These are phyloP conservation scores for Crepidodera aurea DNA, from an alignment of 2,888 invertebrate genomes.

Conservation along the genomic window DNA sequence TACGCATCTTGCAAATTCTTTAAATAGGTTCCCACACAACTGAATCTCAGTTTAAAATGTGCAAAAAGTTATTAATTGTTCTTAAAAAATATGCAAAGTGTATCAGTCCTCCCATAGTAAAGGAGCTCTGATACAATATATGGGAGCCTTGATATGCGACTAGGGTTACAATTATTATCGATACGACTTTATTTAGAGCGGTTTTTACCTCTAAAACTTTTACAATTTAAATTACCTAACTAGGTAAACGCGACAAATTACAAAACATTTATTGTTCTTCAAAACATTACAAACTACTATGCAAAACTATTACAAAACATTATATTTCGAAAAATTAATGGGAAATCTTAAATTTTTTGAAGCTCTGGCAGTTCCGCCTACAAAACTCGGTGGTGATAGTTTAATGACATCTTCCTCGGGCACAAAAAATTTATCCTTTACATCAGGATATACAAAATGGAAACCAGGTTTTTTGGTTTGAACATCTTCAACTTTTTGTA, in stretches of 20 bases:
- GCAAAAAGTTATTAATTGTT: too few relatives aligned
- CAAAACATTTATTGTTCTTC: neutral
- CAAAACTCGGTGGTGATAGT: conserved; percentile 1
- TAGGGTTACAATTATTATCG: neutral
- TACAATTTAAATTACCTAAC: too few relatives aligned
- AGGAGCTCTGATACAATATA: neutral
- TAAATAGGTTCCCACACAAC: too few relatives aligned
- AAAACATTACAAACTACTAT: too few relatives aligned
- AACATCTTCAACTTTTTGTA: too few relatives aligned
- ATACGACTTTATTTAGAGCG: neutral
- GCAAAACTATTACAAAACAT: too few relatives aligned
- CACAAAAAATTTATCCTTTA: neutral
- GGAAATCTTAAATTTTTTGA: neutral
- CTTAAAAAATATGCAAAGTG: neutral
- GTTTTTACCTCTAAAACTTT: too few relatives aligned
- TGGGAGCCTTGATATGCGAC: neutral
- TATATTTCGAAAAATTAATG: neutral
- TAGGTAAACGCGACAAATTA: too few relatives aligned
- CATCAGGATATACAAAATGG: conserved; percentile 6
- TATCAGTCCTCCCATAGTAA: conserved; percentile 3
- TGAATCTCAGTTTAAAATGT: too few relatives aligned
- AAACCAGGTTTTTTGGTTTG: neutral
- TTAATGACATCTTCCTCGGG: conserved; percentile 2
- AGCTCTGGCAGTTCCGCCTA: neutral
- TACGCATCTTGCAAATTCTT: too few relatives aligned